Base-by-base conservation (phyloP, 2,888 invertebrate genomes). In the Hermaeophaga mercurialis region DNA sequence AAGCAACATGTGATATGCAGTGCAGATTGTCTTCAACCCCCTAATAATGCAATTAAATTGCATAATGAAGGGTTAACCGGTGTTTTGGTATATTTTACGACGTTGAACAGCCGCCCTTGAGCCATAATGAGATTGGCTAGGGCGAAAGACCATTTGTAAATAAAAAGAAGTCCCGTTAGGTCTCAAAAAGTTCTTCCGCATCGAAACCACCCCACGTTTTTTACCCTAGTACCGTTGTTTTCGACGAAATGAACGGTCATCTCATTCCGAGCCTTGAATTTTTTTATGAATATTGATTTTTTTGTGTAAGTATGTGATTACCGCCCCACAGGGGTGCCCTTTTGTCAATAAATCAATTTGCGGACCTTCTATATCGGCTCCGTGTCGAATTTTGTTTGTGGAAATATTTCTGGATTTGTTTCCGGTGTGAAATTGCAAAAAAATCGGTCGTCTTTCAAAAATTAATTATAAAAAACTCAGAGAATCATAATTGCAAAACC, bases 201-300 rank as follows among this genome's bases (percentile, higher is more conserved):
- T 55, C 41, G 11, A 43, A 49, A 41, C 53, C 45, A 49, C 59
- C 53, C 62, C 44, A 28, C 12, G 28, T 54, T 58, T 57, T 57
- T 57, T 54, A 53, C 26, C 46, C 19, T 15, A 38, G 18, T 61
- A 69, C 73, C 71, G 71, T 73, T 71, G 49, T 39, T 67, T 70
- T 73, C 72, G 60, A 57, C 56, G 71, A 71, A 72, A 62, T 56
- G 64, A 68, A 66, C 65, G 65, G 67, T 65, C 66, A 54, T 38
- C 58, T 59, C 62, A 63, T 62, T 59, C 46, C 52, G 55, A 38
- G 34, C 56, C 56, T 47, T 38, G 38, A 33, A 19, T 41, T 56
- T 59, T 64, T 58, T 62, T 57, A 46, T 60, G 49, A 48, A 58
- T 58, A 58, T 58, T 49, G 58, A 58, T 49, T 38, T 54, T 55